A percentile compares a stretch with the other conserved stretches of the same genome.
phyloP scores from a whole-genome alignment of 1,140 invertebrate genomes.

The Procambarus clarkii region DNA sequence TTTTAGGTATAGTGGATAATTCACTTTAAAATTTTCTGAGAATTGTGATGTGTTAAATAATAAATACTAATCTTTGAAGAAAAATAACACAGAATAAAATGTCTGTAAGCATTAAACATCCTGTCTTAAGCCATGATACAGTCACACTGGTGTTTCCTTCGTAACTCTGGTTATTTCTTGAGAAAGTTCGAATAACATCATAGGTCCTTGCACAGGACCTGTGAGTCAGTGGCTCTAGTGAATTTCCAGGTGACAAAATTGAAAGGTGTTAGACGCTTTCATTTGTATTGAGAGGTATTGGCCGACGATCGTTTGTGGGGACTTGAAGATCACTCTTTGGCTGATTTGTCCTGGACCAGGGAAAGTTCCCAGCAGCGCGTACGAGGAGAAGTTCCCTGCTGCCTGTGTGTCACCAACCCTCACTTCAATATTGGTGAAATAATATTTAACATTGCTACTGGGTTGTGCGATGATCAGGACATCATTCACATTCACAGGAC shows the following conservation, averaged over 20 bases:
- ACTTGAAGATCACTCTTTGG: not conserved
- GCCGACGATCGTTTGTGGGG: not conserved
- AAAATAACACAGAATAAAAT: too few species aligned
- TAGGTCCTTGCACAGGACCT: too few species aligned
- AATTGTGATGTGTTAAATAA: too few species aligned
- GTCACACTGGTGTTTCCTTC: too few species aligned
- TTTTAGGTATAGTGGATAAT: too few species aligned
- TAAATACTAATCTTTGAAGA: too few species aligned
- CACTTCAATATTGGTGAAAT: not conserved
- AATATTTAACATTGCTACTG: not conserved
- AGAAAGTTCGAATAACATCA: too few species aligned
- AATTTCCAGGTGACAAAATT: not conserved
- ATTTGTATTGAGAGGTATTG: conserved; percentile 11
- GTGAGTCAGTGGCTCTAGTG: not conserved
- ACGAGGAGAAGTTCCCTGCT: not conserved
- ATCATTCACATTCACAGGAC: not conserved
- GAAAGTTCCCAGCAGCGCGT: conserved; percentile 9
- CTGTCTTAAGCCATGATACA: too few species aligned
- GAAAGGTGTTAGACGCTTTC: not conserved
- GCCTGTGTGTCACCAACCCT: not conserved
- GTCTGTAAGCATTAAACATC: too few species aligned
- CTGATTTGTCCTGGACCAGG: not conserved
- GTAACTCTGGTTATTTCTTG: too few species aligned
- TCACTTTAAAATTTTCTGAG: too few species aligned
- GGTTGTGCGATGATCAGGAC: not conserved